Percentiles rank a stretch among this genome's conserved stretches.
Conservation (phyloP, 2,888 invertebrate species). For the Drosophila engyochracea region DNA sequence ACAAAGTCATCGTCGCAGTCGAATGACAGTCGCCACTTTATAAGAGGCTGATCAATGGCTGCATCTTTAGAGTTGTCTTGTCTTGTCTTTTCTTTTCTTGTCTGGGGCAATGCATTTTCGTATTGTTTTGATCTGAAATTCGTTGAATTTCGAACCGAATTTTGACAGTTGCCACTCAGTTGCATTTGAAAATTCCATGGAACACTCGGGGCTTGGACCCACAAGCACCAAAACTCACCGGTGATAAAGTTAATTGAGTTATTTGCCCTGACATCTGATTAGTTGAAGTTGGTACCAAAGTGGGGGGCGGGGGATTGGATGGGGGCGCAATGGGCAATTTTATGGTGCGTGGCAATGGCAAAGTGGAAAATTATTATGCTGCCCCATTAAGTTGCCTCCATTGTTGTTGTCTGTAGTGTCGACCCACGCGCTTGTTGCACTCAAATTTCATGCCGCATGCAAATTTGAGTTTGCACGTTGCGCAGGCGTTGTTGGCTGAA, state of each 20-base stretch:
- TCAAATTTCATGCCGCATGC: constrained; percentile 63
- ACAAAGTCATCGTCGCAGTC: constrained; percentile 75
- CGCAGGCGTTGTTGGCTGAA: constrained; percentile 49
- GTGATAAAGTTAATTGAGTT: constrained; percentile 81
- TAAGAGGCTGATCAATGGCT: constrained; percentile 80
- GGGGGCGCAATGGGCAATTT: constrained; percentile 40
- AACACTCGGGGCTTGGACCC: constrained; percentile 42
- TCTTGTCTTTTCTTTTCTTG: constrained; percentile 37
- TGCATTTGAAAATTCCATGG: constrained; percentile 71
- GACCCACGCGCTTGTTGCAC: constrained; percentile 56
- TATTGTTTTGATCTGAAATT: constrained; percentile 82
- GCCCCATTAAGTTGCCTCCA: constrained; percentile 73
- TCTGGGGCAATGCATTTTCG: constrained; percentile 78
- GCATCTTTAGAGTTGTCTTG: constrained; percentile 56
- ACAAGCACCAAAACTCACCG: constrained; percentile 8
- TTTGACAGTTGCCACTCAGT: constrained; percentile 79
- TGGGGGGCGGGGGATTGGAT: neutral
- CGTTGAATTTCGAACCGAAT: constrained; percentile 77
- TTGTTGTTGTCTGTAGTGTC: constrained; percentile 48
- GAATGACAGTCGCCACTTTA: constrained; percentile 80
- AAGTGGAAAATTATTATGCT: constrained; percentile 79
- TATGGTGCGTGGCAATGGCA: constrained; percentile 64
- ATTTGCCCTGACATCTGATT: constrained; percentile 78
- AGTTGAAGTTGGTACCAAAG: constrained; percentile 60
- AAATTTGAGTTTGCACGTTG: constrained; percentile 48